phyloP scores from a whole-genome alignment of 2,888 invertebrate species.

The Mongoloraphidia duomilia region DNA sequence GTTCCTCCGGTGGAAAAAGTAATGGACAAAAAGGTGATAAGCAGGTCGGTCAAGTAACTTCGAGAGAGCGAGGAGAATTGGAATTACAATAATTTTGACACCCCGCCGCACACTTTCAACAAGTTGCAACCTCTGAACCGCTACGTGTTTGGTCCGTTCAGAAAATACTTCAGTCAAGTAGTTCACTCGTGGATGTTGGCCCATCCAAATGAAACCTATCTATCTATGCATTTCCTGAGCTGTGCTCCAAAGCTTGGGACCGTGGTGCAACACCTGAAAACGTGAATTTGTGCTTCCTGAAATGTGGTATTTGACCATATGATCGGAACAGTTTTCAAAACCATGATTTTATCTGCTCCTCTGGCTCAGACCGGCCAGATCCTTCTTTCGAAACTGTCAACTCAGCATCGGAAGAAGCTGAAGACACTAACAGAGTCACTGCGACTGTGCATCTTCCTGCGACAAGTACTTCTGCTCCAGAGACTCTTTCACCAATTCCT shows the following conservation, averaged over 20 bases:
- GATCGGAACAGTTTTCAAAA: slow-evolving; percentile 8
- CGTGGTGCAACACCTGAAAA: slow-evolving; percentile 5
- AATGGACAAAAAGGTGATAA: too few relatives aligned
- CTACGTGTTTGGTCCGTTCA: slow-evolving; percentile 12
- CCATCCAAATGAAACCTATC: slow-evolving; percentile 15
- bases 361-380: slow-evolving; percentile 3
- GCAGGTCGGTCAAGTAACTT: slow-evolving; percentile 3
- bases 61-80: slow-evolving; percentile 3
- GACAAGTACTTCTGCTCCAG: background rate
- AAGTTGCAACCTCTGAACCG: slow-evolving; percentile 17
- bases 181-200: slow-evolving; percentile 13
- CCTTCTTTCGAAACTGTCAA: background rate
- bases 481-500: background rate
- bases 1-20: too few relatives aligned
- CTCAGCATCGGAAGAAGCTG: background rate
- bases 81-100: too few relatives aligned
- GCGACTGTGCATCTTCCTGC: background rate
- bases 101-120: slow-evolving; percentile 19
- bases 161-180: slow-evolving; percentile 7
- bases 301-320: slow-evolving; percentile 10
- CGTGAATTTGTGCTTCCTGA: slow-evolving; percentile 11
- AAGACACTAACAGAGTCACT: too few relatives aligned
- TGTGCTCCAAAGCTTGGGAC: slow-evolving; percentile 3
- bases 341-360: slow-evolving; percentile 6
- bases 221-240: slow-evolving; percentile 7